phyloP scores from a whole-genome alignment of 1,140 invertebrate species.

The Anoplolepis gracilipes region DNA sequence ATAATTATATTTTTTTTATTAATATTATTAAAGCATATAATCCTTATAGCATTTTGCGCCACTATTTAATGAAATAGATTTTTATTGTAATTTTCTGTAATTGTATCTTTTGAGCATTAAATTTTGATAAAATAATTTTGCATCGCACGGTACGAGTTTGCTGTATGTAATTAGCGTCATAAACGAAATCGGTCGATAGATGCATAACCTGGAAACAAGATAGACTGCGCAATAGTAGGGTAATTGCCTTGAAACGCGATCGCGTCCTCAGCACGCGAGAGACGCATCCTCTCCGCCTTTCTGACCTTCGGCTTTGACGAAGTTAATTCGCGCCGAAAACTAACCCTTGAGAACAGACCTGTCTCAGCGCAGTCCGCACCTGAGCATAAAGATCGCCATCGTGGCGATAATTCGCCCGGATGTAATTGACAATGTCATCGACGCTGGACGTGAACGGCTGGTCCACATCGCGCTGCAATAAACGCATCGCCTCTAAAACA shows the following conservation, averaged over 20 bases:
- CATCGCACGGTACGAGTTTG: background rate
- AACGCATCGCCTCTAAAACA: slow-evolving; percentile 77
- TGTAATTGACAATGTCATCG: slow-evolving; percentile 73
- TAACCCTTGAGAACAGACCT: slow-evolving; percentile 76
- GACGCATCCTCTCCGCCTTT: slow-evolving; percentile 32
- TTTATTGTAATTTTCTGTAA: slow-evolving; percentile 1
- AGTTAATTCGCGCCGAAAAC: slow-evolving; percentile 54
- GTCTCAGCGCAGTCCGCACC: slow-evolving; percentile 74
- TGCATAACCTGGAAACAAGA: slow-evolving; percentile 58
- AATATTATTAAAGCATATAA: background rate
- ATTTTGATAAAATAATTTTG: slow-evolving; percentile 5
- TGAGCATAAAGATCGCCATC: slow-evolving; percentile 78
- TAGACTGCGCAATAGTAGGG: slow-evolving; percentile 52
- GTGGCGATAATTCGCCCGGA: slow-evolving; percentile 66
- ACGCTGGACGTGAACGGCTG: slow-evolving; percentile 30
- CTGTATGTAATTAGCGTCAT: slow-evolving; percentile 14
- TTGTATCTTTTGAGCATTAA: background rate
- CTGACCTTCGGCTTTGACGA: slow-evolving; percentile 8
- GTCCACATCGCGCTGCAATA: slow-evolving; percentile 54
- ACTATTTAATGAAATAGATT: background rate
- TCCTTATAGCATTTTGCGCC: background rate
- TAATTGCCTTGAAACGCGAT: slow-evolving; percentile 69
- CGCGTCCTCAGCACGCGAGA: slow-evolving; percentile 59
- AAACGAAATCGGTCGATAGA: slow-evolving; percentile 67
- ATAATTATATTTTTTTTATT: background rate